Evolutionary conservation across 2,888 invertebrate genomes (phyloP), one percentile per base, ranked within the genome.

Genomic region (Adela reaumurella): DNA sequence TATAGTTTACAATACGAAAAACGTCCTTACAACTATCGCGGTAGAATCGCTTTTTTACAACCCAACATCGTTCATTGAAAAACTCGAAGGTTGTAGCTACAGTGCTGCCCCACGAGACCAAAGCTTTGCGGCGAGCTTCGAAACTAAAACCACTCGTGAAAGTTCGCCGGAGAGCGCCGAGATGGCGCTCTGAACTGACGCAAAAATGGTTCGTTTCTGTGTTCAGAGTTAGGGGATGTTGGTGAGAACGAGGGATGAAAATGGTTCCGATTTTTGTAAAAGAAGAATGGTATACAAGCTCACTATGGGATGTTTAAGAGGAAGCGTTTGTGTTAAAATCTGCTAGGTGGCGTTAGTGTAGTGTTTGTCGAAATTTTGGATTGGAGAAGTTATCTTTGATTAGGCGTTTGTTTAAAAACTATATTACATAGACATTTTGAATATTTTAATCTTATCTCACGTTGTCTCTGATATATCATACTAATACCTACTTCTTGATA

Each of bases 151-250:
- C 66, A 67, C 70, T 70, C 58, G 58, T 52, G 50, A 56, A 61
- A 70, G 70, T 77, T 74, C 66, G 3, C 57, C 54, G 65, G 51
- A 68, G 68, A 67, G 71, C 61, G 62, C 62, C 64, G 62, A 76
- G 78, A 70, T 70, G 77, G 74, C 78, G 73, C 52, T 64, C 2
- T 42, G 35, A 14, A 14, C 4, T 14, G 35, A 14, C 3, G n/a
- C 14, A 14, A 35, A 35, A 35, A 35, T 14, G 35, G 35, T 35
- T 35, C 35, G 14, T 35, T 35, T 35, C 35, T 35, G 35, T 35
- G 35, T 35, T 35, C 3, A 14, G 14, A 11, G n/a, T 14, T 35
- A 35, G 35, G 35, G 35, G 35, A 8, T 8, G 8, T 8, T 35
- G 8, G 6, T 11, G 3, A 11, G 35, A 8, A 35, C 11, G n/a